Base-by-base conservation (phyloP, 2,113 vertebrate genomes). In the Anas platyrhynchos region DNA sequence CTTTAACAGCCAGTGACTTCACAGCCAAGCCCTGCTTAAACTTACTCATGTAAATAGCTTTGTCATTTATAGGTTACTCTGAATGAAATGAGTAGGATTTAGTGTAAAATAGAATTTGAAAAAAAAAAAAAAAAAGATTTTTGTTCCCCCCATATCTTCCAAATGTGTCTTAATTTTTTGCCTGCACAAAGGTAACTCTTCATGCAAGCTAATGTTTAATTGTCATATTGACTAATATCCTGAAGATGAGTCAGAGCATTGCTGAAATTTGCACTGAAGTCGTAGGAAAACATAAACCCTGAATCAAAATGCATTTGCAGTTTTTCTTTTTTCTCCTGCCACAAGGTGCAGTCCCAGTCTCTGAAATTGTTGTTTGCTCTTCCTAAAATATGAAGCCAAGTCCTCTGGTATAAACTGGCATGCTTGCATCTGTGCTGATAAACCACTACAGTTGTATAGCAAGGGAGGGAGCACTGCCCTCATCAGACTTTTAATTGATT, bases 261-360 rank as follows among this genome's bases (percentile, higher is more conserved):
- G 61, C 83, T 95, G 77, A 86, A 88, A 90, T 79, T 94, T 90
- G 83, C 83, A 89, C 81, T 87, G 29, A 89, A 91, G 50, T 61
- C 2, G 74, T 36, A 83, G 73, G 69, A 93, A 89, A 93, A 65
- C 32, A 77, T 46, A 91, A 86, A 14, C 34, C 16, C 44, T 27
- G 20, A 72, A 90, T 83, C 29, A 58, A 67, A 74, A 90, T 26
- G 56, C 62, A 76, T 87, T 29, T 90, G 18, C 75, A 58, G 77
- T 68, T 65, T 78, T 88, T 83, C 46, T 68, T 84, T 1, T 27
- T 41, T 46, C 56, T 78, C 46, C 75, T 46, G 10, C 44, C 66
- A 44, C 34, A 41, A 75, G 34, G 52, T 32, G 54, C 22, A 62
- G 48, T 82, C 54, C 26, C 67, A 62, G 44, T 31, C 76, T 75